Conservation (phyloP, 2,888 invertebrate genomes). For the Ptychoptera albimana region DNA sequence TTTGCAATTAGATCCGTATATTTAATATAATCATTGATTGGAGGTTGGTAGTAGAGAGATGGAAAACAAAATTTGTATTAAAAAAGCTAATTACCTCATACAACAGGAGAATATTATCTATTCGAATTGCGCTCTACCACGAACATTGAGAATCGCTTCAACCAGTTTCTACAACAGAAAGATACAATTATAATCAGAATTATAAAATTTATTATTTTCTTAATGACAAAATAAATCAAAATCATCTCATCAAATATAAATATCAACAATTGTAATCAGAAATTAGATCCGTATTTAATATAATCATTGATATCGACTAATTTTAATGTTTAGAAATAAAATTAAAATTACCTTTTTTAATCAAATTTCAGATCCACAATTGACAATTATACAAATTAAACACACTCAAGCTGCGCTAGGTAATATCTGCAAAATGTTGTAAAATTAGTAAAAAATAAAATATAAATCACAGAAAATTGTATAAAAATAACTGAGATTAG, state of each 20-base stretch:
- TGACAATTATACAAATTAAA: too few relatives aligned
- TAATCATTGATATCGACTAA: not conserved
- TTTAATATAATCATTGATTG: conserved; percentile 12
- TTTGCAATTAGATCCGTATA: conserved; percentile 17
- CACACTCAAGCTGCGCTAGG: too few relatives aligned
- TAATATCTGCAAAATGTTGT: too few relatives aligned
- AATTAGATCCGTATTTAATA: conserved; percentile 18
- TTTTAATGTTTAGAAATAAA: too few relatives aligned
- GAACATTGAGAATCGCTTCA: too few relatives aligned
- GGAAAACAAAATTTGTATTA: not conserved
- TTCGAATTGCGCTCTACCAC: too few relatives aligned
- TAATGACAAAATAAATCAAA: not conserved
- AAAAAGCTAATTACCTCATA: not conserved
- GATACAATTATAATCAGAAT: not conserved
- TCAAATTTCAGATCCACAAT: too few relatives aligned
- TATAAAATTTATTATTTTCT: not conserved
- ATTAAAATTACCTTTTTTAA: too few relatives aligned
- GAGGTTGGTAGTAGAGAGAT: conserved; percentile 6
- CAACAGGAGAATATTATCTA: too few relatives aligned
- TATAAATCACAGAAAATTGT: too few relatives aligned
- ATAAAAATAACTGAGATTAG: too few relatives aligned
- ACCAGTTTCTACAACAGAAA: not conserved
- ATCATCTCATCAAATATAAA: not conserved
- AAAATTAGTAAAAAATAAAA: too few relatives aligned
- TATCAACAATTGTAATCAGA: conserved; percentile 11